Evolutionary conservation across 2,797 vertebrate species (phyloP).

Genomic region (Tauraco hartlaubi): DNA sequence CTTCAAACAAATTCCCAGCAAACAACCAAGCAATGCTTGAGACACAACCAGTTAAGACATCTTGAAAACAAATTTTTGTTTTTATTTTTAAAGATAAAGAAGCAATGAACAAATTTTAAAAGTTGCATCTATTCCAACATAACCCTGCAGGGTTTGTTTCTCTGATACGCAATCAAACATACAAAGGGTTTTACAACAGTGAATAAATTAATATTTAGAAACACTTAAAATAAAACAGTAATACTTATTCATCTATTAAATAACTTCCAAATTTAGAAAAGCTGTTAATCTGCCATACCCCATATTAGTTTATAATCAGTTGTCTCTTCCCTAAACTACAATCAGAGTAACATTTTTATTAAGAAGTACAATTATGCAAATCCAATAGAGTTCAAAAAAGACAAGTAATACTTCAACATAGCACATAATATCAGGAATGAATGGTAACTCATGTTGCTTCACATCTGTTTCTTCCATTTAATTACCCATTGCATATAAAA

Average conservation of each 20-base stretch:
- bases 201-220: background rate
- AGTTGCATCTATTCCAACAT: background rate
- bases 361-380: background rate
- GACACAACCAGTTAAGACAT: background rate
- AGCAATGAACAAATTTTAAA: background rate
- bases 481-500: background rate
- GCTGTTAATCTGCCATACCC: background rate
- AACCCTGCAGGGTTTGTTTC: background rate
- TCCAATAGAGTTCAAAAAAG: background rate
- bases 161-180: background rate
- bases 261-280: background rate
- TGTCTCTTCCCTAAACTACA: background rate
- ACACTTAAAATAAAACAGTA: background rate
- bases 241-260: background rate
- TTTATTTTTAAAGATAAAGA: background rate
- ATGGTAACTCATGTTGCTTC: background rate
- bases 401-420: background rate
- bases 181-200: background rate
- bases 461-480: background rate
- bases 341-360: background rate
- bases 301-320: background rate
- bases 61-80: background rate
- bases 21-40: background rate
- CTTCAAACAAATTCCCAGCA: background rate
- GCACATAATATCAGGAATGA: background rate